phyloP scores from a whole-genome alignment of 2,888 invertebrate genomes.

The Calameuta idolon region DNA sequence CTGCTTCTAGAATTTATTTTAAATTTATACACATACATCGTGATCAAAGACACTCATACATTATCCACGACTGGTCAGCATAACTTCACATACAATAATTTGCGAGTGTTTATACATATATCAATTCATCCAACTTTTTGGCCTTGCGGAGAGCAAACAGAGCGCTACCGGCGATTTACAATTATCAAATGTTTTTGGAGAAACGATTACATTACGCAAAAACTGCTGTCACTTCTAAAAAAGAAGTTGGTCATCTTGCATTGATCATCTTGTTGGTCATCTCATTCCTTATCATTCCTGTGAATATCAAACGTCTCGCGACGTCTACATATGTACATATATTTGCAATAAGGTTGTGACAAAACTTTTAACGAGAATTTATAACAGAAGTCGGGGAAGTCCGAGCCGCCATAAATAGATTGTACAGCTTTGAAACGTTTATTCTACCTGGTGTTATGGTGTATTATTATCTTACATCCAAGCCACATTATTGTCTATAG shows the following conservation, averaged over 20 bases:
- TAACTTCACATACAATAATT: not conserved
- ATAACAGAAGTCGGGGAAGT: not conserved
- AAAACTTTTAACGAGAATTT: not conserved
- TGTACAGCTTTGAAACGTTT: not conserved
- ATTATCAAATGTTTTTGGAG: not conserved
- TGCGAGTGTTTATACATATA: not conserved
- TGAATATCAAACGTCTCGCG: not conserved
- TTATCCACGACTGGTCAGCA: conserved; percentile 15
- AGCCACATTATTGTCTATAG: not conserved
- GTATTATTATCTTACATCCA: not conserved
- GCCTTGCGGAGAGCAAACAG: not conserved
- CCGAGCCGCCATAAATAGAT: not conserved
- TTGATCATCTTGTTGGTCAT: no score
- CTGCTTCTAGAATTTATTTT: conserved; percentile 13
- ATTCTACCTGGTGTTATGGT: not conserved
- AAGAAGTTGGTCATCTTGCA: not conserved
- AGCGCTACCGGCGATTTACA: not conserved
- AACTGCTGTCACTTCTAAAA: not conserved
- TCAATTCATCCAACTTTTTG: not conserved
- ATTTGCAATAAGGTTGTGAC: not conserved
- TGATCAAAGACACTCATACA: conserved; percentile 31
- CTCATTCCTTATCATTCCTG: not conserved
- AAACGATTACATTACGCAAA: not conserved
- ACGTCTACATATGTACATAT: not conserved
- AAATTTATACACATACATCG: conserved; percentile 27